Conservation (phyloP, 2,888 invertebrate genomes). For the Rotaria magnacalcarata region DNA sequence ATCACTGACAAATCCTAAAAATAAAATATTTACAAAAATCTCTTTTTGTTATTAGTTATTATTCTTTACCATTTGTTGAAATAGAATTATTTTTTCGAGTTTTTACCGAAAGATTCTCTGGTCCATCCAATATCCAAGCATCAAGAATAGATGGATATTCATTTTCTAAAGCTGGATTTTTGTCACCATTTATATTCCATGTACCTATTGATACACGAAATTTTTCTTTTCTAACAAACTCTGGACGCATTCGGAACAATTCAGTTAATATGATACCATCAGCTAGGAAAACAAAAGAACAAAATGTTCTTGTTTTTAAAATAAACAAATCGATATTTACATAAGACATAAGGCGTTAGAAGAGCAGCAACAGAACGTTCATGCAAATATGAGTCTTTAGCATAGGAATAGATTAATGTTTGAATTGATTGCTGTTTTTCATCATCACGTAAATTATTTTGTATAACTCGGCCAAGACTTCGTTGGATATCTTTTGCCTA, state of each 20-base stretch:
- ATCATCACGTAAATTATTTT: conserved; percentile 92
- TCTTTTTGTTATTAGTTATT: background rate
- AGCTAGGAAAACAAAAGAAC: conserved; percentile 48
- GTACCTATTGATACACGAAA: conserved; percentile 83
- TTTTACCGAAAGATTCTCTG: conserved; percentile 62
- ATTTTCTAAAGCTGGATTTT: conserved; percentile 64
- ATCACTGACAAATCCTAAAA: conserved; percentile 59
- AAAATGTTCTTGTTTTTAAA: conserved; percentile 54
- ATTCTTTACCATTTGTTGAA: background rate
- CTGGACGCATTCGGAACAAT: conserved; percentile 51
- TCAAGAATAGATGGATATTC: conserved; percentile 61
- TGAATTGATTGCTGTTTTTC: conserved; percentile 70
- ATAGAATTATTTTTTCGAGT: conserved; percentile 46
- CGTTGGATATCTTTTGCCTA: conserved; percentile 90
- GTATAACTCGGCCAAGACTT: conserved; percentile 93
- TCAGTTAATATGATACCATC: conserved; percentile 50
- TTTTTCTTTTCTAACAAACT: conserved; percentile 51
- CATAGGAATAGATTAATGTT: conserved; percentile 37
- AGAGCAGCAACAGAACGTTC: conserved; percentile 58
- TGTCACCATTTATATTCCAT: conserved; percentile 98
- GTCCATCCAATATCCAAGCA: conserved; percentile 83
- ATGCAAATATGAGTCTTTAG: conserved; percentile 35
- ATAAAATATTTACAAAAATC: background rate
- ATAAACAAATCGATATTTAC: conserved; percentile 74
- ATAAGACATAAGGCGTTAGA: conserved; percentile 74